A percentile compares a stretch with the other conserved stretches of the same genome.
phyloP scores from a whole-genome alignment of 2,888 invertebrate genomes.

The Phasia obesa region DNA sequence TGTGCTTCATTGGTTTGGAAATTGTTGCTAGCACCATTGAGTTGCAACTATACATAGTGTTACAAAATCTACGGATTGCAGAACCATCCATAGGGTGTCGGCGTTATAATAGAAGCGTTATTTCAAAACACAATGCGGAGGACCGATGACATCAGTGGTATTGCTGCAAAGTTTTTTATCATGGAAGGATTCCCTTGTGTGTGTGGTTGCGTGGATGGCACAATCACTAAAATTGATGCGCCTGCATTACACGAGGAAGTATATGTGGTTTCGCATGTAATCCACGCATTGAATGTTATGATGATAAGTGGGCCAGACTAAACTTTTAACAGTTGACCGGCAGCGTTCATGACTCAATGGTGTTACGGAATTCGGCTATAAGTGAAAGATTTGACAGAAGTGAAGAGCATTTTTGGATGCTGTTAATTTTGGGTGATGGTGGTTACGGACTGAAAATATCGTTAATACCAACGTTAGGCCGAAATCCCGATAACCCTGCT shows the following conservation, averaged over 20 bases:
- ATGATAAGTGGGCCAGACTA: too few relatives aligned
- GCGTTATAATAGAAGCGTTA: too few relatives aligned
- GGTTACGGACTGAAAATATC: background rate
- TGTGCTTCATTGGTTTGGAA: conserved; percentile 8
- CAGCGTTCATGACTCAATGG: conserved; percentile 46
- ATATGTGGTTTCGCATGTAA: too few relatives aligned
- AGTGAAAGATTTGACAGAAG: conserved; percentile 34
- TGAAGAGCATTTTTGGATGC: background rate
- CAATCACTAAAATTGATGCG: background rate
- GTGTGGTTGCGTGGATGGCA: too few relatives aligned
- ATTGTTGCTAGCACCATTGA: background rate
- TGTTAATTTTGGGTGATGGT: background rate
- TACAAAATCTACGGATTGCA: background rate
- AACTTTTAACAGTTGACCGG: conserved; percentile 1
- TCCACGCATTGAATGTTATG: too few relatives aligned
- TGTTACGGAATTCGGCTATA: conserved; percentile 45
- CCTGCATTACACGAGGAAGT: too few relatives aligned
- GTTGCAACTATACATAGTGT: conserved; percentile 6
- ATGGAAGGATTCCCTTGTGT: background rate
- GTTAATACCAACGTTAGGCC: too few relatives aligned
- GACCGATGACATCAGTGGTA: conserved; percentile 13
- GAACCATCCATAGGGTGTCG: too few relatives aligned
- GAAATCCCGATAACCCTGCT: background rate
- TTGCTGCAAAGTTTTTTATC: conserved; percentile 10
- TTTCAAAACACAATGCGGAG: conserved; percentile 4